A percentile compares a stretch with the other conserved stretches of the same genome.
These are phyloP conservation scores for Porphyrio hochstetteri DNA, from an alignment of 2,113 vertebrate genomes.

Conservation along the genomic window DNA sequence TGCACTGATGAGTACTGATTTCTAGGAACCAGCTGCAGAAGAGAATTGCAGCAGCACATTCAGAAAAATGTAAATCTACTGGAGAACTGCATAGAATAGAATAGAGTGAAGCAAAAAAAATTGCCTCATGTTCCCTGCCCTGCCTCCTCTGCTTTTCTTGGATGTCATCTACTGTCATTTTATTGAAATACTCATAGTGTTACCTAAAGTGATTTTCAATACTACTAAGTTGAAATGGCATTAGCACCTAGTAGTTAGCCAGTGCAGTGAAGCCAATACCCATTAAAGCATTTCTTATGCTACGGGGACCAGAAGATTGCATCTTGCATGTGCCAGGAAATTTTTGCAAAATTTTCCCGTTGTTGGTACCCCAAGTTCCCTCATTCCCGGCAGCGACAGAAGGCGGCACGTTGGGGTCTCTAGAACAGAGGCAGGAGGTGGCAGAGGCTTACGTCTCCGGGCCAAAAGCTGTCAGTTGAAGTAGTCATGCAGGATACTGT, in stretches of 20 bases:
- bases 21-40: slow-evolving; percentile 29
- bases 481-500: background rate
- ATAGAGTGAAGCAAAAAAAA: background rate
- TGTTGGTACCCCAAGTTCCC: background rate
- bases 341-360: background rate
- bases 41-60: background rate
- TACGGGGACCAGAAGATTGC: background rate
- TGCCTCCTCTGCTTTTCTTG: slow-evolving; percentile 20
- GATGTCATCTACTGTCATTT: background rate
- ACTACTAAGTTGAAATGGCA: background rate
- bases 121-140: background rate
- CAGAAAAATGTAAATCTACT: background rate
- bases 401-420: background rate
- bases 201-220: background rate
- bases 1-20: background rate
- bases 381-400: background rate
- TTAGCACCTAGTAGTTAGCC: background rate
- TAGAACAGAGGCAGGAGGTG: background rate
- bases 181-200: background rate
- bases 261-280: background rate
- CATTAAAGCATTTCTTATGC: background rate
- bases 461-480: background rate
- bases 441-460: background rate
- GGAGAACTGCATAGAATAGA: background rate
- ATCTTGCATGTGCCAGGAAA: slow-evolving; percentile 12